Evolutionary conservation across 2,797 vertebrate genomes (phyloP).

Genomic region (Eremophila alpestris): DNA sequence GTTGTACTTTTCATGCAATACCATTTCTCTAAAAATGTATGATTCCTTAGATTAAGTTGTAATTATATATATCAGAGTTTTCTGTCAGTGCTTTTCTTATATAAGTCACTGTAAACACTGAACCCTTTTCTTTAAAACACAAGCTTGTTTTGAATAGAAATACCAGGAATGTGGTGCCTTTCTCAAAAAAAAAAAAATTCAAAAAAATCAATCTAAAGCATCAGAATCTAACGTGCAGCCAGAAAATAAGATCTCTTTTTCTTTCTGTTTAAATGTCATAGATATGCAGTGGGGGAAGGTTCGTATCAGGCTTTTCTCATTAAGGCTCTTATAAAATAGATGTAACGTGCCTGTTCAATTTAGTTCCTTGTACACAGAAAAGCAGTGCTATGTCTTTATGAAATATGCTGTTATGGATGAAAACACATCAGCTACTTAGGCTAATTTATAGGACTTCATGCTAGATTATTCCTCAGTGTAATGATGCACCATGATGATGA

Average conservation of each 20-base stretch:
- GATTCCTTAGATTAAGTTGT: neutral
- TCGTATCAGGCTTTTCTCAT: neutral
- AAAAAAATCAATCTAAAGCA: neutral
- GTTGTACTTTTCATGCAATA: neutral
- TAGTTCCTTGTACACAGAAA: slow-evolving; percentile 15
- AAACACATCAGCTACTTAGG: slow-evolving; percentile 55
- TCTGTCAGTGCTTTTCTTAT: neutral
- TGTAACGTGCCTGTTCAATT: slow-evolving; percentile 7
- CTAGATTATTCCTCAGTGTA: slow-evolving; percentile 60
- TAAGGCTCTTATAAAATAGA: slow-evolving; percentile 25
- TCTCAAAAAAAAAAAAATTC: neutral
- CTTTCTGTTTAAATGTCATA: neutral
- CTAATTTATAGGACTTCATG: slow-evolving; percentile 62
- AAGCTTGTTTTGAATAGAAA: neutral
- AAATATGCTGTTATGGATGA: slow-evolving; percentile 51
- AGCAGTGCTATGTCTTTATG: slow-evolving; percentile 17
- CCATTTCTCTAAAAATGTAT: neutral
- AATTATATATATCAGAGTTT: neutral
- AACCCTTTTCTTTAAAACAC: neutral
- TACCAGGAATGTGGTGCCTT: neutral
- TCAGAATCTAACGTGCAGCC: neutral
- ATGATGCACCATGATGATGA: slow-evolving; percentile 51
- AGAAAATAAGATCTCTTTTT: neutral
- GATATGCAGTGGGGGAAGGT: neutral
- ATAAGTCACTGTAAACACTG: neutral